phyloP scores from a whole-genome alignment of 2,888 invertebrate species.

The Dicyrtomina minuta region DNA sequence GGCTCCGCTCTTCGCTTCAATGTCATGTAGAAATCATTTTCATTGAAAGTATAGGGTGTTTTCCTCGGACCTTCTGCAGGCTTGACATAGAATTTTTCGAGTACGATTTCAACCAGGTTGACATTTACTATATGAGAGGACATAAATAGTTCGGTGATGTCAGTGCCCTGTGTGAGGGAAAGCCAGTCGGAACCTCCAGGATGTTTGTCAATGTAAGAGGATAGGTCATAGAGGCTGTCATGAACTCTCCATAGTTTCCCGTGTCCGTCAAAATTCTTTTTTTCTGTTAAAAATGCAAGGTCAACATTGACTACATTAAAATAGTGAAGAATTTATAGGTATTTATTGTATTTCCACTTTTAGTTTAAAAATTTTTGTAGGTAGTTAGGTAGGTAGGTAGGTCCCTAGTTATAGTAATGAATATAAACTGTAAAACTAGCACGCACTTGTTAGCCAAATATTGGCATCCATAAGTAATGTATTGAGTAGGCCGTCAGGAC shows the following conservation, averaged over 20 bases:
- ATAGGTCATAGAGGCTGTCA: conserved; percentile 61
- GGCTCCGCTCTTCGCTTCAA: conserved; percentile 60
- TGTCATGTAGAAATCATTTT: conserved; percentile 72
- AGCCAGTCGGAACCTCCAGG: conserved; percentile 58
- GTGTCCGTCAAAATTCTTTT: neutral
- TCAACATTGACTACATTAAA: too few species aligned
- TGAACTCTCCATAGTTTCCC: conserved; percentile 53
- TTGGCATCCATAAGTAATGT: too few species aligned
- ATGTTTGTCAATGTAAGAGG: conserved; percentile 60
- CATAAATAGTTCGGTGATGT: conserved; percentile 79
- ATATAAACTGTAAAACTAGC: too few species aligned
- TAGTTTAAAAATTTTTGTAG: too few species aligned
- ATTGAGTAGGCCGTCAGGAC: too few species aligned
- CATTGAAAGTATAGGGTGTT: conserved; percentile 71
- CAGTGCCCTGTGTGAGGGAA: conserved; percentile 64
- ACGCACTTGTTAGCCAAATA: too few species aligned
- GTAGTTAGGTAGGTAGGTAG: too few species aligned
- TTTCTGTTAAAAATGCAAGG: too few species aligned
- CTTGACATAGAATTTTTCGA: conserved; percentile 68
- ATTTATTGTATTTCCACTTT: too few species aligned
- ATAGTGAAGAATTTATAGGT: too few species aligned
- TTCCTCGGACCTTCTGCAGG: conserved; percentile 67
- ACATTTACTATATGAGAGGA: conserved; percentile 65
- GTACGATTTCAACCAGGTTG: conserved; percentile 62
- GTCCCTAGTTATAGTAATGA: too few species aligned